phyloP scores from a whole-genome alignment of 2,797 vertebrate genomes.

The Sebastes oblongus region DNA sequence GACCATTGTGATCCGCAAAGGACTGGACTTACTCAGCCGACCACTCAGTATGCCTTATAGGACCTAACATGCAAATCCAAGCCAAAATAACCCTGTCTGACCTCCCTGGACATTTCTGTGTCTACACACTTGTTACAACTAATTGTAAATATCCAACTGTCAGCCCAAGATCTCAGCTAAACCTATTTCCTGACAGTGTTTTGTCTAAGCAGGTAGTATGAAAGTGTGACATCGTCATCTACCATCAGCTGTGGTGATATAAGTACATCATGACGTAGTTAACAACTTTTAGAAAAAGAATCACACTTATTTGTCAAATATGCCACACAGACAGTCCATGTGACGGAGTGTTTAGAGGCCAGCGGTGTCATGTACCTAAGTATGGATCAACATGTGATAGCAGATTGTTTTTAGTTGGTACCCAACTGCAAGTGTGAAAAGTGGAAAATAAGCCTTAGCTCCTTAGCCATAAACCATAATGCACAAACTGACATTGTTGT shows the following conservation, averaged over 20 bases:
- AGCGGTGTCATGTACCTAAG: not conserved
- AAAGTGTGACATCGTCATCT: slow-evolving; percentile 29
- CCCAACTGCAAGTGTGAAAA: slow-evolving; percentile 53
- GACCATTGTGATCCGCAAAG: slow-evolving; percentile 79
- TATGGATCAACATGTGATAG: slow-evolving; percentile 18
- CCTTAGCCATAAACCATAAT: slow-evolving; percentile 31
- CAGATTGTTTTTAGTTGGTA: slow-evolving; percentile 46
- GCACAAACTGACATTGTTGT: slow-evolving; percentile 47
- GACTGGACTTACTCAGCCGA: slow-evolving; percentile 8
- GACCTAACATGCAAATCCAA: slow-evolving; percentile 47
- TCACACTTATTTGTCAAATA: slow-evolving; percentile 6
- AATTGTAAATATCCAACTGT: slow-evolving; percentile 33
- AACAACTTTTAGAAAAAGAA: slow-evolving; percentile 12
- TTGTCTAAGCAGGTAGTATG: slow-evolving; percentile 26
- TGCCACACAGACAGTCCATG: slow-evolving; percentile 20
- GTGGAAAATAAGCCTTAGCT: slow-evolving; percentile 46
- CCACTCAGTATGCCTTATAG: slow-evolving; percentile 56
- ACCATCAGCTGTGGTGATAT: slow-evolving; percentile 37
- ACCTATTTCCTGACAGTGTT: slow-evolving; percentile 21
- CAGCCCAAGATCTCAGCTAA: slow-evolving; percentile 1
- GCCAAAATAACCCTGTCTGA: slow-evolving; percentile 58
- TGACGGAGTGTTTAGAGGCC: slow-evolving; percentile 2
- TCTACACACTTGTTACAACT: slow-evolving; percentile 8
- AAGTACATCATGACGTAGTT: slow-evolving; percentile 37
- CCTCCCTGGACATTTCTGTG: slow-evolving; percentile 34